These are phyloP conservation scores for Drosophila nr. fundita DNA, from an alignment of 2,888 invertebrate species.

Conservation along the genomic window DNA sequence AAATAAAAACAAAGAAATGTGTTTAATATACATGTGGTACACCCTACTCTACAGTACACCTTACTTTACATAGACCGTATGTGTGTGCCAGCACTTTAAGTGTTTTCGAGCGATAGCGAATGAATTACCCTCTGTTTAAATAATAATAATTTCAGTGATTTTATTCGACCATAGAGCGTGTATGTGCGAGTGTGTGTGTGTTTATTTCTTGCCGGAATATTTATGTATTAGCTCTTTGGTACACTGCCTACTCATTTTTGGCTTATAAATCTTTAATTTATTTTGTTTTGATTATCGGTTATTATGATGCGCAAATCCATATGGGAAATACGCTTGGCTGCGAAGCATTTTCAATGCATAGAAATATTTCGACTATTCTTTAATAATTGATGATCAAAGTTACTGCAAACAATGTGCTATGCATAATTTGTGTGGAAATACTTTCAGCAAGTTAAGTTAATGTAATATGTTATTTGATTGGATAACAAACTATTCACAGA, in stretches of 20 bases:
- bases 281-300: constrained; percentile 73
- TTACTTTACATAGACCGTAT: not conserved
- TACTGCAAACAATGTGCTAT: constrained; percentile 4
- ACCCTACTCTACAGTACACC: not conserved
- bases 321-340: constrained; percentile 14
- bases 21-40: constrained; percentile 31
- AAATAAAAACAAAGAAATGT: constrained; percentile 54
- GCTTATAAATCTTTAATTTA: constrained; percentile 76
- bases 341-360: constrained; percentile 14
- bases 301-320: constrained; percentile 59
- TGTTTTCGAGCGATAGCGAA: constrained; percentile 60
- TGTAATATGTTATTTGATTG: not conserved
- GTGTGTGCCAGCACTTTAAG: constrained; percentile 30
- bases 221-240: constrained; percentile 55
- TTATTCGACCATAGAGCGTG: constrained; percentile 55
- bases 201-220: constrained; percentile 50
- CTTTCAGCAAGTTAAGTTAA: not conserved
- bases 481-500: not conserved
- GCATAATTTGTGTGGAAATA: not conserved
- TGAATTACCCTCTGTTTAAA: constrained; percentile 69
- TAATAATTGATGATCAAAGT: constrained; percentile 33
- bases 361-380: constrained; percentile 26
- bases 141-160: constrained; percentile 68
- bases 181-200: not conserved
- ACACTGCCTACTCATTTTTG: constrained; percentile 64